These are phyloP conservation scores for Momotus momota DNA, from an alignment of 2,797 vertebrate genomes.

Conservation along the genomic window DNA sequence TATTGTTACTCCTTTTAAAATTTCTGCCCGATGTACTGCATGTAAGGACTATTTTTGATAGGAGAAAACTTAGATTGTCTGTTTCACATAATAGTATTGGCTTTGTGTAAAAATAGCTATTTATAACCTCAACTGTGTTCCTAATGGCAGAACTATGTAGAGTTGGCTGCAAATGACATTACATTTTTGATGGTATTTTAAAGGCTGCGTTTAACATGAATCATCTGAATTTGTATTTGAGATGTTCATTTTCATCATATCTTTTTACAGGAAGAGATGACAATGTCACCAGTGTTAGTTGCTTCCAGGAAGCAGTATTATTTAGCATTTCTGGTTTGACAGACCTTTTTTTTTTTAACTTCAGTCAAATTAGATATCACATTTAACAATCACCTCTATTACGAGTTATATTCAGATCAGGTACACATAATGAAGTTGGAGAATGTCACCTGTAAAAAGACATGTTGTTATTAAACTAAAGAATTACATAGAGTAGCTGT, in stretches of 20 bases:
- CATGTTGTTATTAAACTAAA: not conserved
- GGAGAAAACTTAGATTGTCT: not conserved
- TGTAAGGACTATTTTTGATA: not conserved
- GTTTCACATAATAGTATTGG: not conserved
- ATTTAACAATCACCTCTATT: not conserved
- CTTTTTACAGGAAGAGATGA: conserved; percentile 50
- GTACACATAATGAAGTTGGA: not conserved
- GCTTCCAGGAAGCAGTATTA: conserved; percentile 40
- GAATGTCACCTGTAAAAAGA: not conserved
- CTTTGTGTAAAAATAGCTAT: not conserved
- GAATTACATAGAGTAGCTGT: not conserved
- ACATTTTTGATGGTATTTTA: not conserved
- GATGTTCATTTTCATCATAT: conserved; percentile 21
- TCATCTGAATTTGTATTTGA: conserved; percentile 14
- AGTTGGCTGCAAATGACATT: not conserved
- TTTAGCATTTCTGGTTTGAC: not conserved
- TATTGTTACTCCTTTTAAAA: not conserved
- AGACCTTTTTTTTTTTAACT: not conserved
- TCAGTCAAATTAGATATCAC: not conserved
- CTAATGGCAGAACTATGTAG: not conserved
- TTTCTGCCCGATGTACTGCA: not conserved
- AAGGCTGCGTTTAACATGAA: conserved; percentile 1
- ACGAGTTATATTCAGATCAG: not conserved
- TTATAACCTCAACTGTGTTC: not conserved
- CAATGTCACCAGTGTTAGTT: not conserved